Percentiles rank a stretch among this genome's conserved stretches.
phyloP scores from a whole-genome alignment of 2,888 invertebrate species.

The Drosophila austrosaltans region DNA sequence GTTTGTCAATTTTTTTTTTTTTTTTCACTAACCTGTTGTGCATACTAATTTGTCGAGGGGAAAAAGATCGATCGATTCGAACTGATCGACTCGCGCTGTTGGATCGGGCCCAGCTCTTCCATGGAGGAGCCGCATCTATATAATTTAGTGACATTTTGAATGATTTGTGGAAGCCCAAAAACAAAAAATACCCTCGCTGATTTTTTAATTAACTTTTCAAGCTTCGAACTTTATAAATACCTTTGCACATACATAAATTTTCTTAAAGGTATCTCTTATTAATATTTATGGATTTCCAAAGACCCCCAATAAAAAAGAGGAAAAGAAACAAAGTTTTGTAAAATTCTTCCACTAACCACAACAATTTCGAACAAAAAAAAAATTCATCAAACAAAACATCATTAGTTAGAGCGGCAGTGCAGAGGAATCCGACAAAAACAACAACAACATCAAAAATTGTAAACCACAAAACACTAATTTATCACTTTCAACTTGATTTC shows the following conservation, averaged over 20 bases:
- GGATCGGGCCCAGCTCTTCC: conserved; percentile 15
- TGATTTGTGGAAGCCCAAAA: conserved; percentile 45
- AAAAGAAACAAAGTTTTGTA: conserved; percentile 13
- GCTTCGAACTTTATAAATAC: conserved; percentile 25
- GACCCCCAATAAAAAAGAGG: conserved; percentile 19
- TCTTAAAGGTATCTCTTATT: conserved; percentile 19
- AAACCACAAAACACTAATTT: conserved; percentile 46
- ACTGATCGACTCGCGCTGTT: not conserved
- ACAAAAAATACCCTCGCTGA: conserved; percentile 40
- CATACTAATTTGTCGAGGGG: conserved; percentile 59
- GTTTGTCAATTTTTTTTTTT: conserved; percentile 51
- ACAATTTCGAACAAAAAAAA: conserved; percentile 29
- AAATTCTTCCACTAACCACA: conserved; percentile 28
- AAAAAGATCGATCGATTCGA: conserved; percentile 8
- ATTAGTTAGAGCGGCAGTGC: conserved; percentile 36
- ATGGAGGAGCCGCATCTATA: conserved; percentile 28
- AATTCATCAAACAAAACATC: conserved; percentile 44
- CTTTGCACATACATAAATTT: conserved; percentile 35
- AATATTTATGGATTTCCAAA: conserved; percentile 9
- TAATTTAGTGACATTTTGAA: conserved; percentile 56
- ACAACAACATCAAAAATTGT: conserved; percentile 8
- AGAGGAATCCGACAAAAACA: conserved; percentile 25
- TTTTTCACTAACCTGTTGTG: conserved; percentile 56
- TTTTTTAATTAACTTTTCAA: conserved; percentile 54
- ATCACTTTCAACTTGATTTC: conserved; percentile 38